These are phyloP conservation scores for Brachymystax lenok DNA, from an alignment of 2,797 vertebrate species.

Conservation along the genomic window DNA sequence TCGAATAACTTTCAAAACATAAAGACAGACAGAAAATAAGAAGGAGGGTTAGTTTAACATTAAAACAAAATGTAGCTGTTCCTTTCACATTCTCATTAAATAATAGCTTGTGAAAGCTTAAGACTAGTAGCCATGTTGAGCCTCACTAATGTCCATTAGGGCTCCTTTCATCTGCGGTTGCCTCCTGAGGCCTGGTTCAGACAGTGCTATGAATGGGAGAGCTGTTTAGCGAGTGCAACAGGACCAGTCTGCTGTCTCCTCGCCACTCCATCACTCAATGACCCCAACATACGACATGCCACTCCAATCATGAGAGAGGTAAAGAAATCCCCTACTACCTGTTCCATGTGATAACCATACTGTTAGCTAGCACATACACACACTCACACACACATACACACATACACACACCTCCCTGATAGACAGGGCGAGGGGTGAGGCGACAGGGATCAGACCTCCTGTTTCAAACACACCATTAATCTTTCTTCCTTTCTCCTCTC, in stretches of 20 bases:
- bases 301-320: constrained; percentile 62
- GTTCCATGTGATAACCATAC: constrained; percentile 59
- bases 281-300: constrained; percentile 56
- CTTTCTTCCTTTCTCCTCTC: constrained; percentile 72
- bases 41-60: constrained; percentile 17
- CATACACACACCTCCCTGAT: constrained; percentile 43
- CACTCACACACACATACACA: constrained; percentile 10
- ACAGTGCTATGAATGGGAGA: constrained; percentile 61
- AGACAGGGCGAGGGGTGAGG: constrained; percentile 43
- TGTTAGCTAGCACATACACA: constrained; percentile 32
- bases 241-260: constrained; percentile 43
- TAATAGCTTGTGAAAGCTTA: constrained; percentile 28
- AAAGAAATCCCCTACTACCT: constrained; percentile 59
- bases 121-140: constrained; percentile 30
- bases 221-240: constrained; percentile 53
- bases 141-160: constrained; percentile 49
- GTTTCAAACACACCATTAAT: constrained; percentile 73
- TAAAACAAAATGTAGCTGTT: constrained; percentile 19
- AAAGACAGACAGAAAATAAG: constrained; percentile 14
- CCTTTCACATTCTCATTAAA: constrained; percentile 48
- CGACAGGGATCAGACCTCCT: constrained; percentile 55
- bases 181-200: constrained; percentile 48
- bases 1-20: not conserved
- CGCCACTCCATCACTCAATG: constrained; percentile 63
- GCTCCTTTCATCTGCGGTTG: constrained; percentile 46